These are phyloP conservation scores for Temnopleurus reevesii DNA, from an alignment of 53 echinoderm and acorn worm species.

Conservation along the genomic window DNA sequence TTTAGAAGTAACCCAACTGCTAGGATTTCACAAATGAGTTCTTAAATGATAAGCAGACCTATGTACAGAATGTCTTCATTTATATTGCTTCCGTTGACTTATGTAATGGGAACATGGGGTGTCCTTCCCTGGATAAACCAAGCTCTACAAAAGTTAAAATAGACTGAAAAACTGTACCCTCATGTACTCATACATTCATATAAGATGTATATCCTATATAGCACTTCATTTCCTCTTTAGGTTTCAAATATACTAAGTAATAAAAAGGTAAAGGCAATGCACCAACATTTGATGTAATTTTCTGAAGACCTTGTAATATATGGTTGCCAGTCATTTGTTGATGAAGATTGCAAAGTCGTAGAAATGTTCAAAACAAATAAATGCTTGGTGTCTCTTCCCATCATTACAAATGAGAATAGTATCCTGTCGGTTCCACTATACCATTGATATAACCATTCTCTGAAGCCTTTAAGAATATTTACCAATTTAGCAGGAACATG, in stretches of 20 bases:
- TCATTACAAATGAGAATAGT: background rate
- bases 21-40: background rate
- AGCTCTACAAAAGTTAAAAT: too few species aligned
- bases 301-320: too few species aligned
- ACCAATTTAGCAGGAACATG: background rate
- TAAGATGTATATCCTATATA: too few species aligned
- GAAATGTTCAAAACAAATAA: background rate
- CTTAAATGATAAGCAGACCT: background rate
- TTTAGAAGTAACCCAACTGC: background rate
- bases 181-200: too few species aligned
- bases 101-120: constrained; percentile 3
- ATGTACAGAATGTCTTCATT: constrained; percentile 5
- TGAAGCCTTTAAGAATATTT: background rate
- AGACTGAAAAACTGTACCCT: too few species aligned
- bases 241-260: too few species aligned
- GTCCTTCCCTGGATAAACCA: background rate
- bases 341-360: background rate
- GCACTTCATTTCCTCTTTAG: too few species aligned
- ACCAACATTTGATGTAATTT: too few species aligned
- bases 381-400: background rate
- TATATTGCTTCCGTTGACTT: background rate
- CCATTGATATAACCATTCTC: background rate
- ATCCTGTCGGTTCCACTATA: background rate
- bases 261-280: too few species aligned
- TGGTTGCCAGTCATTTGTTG: background rate